phyloP scores from a whole-genome alignment of 2,113 vertebrate species.

The Tetrao urogallus region DNA sequence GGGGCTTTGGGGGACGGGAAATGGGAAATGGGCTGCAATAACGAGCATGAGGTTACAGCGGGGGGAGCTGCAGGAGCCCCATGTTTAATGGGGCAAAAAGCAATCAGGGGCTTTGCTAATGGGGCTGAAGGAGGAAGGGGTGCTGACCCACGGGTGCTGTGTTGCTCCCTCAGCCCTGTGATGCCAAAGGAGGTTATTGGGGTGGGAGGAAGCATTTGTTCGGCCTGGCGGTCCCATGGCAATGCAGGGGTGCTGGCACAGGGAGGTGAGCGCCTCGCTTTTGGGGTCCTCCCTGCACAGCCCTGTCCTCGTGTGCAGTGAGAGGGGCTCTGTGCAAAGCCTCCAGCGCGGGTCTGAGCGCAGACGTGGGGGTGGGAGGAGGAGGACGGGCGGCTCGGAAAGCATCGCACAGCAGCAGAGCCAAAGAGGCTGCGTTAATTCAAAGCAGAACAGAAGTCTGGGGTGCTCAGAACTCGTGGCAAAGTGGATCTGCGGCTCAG shows the following conservation, averaged over 20 bases:
- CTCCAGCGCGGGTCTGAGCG: too few relatives aligned
- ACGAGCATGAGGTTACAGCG: too few relatives aligned
- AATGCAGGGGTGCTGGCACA: too few relatives aligned
- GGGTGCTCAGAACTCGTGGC: accelerated
- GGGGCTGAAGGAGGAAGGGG: too few relatives aligned
- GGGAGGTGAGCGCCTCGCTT: too few relatives aligned
- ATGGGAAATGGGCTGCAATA: not conserved
- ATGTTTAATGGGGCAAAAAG: not conserved
- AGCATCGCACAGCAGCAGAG: accelerated
- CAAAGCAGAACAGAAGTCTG: not conserved
- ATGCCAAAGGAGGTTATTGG: too few relatives aligned
- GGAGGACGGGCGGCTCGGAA: not conserved
- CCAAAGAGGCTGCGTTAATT: not conserved
- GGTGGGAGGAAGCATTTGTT: too few relatives aligned
- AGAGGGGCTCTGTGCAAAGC: too few relatives aligned
- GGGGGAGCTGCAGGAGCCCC: not conserved
- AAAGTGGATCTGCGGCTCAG: not conserved
- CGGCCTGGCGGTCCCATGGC: too few relatives aligned
- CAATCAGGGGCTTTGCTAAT: accelerated
- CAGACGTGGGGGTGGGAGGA: not conserved
- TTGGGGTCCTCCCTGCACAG: too few relatives aligned
- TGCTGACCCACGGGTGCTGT: too few relatives aligned
- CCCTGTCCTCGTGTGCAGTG: too few relatives aligned
- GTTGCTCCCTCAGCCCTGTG: not conserved
- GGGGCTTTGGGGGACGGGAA: not conserved